phyloP scores from a whole-genome alignment of 2,888 invertebrate genomes.

The Epirrhoe alternata region DNA sequence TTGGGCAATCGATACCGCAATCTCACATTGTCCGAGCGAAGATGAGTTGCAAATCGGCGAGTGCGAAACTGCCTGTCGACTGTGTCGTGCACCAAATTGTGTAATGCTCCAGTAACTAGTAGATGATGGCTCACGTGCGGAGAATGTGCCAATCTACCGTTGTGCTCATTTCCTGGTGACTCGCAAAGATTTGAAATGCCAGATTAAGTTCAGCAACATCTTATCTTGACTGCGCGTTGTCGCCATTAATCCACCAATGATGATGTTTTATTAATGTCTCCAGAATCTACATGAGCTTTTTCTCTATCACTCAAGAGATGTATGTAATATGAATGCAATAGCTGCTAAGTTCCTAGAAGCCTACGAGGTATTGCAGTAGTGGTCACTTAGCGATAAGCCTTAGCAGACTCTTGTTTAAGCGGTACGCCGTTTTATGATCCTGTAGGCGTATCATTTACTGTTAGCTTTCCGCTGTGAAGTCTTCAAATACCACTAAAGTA shows the following conservation, averaged over 20 bases:
- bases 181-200: background rate
- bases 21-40: conserved; percentile 33
- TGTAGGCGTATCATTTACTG: conserved; percentile 8
- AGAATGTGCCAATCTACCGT: conserved; percentile 23
- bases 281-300: background rate
- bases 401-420: background rate
- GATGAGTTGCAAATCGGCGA: conserved; percentile 38
- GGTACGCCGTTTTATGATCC: background rate
- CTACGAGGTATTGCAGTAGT: background rate
- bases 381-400: background rate
- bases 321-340: background rate
- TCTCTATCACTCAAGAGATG: no score
- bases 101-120: conserved; percentile 22
- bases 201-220: background rate
- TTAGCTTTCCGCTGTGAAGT: conserved; percentile 8
- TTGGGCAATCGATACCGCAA: conserved; percentile 33
- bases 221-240: background rate
- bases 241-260: background rate
- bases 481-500: background rate
- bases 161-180: conserved; percentile 7
- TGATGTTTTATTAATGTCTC: background rate
- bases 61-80: conserved; percentile 21
- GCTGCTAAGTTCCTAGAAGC: background rate
- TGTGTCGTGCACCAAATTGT: conserved; percentile 29
- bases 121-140: conserved; percentile 15